Conservation (phyloP, 2,113 vertebrate species). For the Peromyscus californicus region DNA sequence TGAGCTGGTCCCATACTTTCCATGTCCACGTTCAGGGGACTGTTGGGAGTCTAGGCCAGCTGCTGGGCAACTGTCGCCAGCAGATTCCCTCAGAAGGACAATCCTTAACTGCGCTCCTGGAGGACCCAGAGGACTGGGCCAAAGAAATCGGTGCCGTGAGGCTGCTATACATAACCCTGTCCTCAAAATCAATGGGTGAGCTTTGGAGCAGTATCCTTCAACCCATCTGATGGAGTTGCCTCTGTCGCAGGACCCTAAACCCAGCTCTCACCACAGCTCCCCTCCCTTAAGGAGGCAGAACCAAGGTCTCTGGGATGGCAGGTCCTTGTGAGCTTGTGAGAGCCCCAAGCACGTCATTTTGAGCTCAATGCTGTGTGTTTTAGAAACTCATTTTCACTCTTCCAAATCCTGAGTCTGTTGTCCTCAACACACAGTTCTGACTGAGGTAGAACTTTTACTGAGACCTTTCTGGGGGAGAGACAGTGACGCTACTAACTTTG, state of each 20-base stretch:
- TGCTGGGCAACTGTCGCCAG: background rate
- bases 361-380: rapidly evolving
- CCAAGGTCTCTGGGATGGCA: background rate
- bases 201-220: background rate
- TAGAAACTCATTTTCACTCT: background rate
- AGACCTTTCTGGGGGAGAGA: rapidly evolving
- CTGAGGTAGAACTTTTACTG: no score
- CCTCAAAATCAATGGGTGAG: background rate
- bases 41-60: rapidly evolving
- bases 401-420: background rate
- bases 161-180: background rate
- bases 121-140: rapidly evolving
- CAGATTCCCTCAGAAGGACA: background rate
- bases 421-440: rapidly evolving
- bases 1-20: background rate
- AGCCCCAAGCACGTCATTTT: background rate
- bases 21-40: rapidly evolving
- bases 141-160: rapidly evolving
- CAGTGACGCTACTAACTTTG: rapidly evolving
- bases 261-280: rapidly evolving
- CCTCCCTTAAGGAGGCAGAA: background rate
- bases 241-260: background rate
- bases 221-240: rapidly evolving
- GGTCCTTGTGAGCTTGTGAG: no score
- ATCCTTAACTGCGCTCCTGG: rapidly evolving